Conservation (phyloP, 2,797 vertebrate species). For the Enteromius trimaculatus region DNA sequence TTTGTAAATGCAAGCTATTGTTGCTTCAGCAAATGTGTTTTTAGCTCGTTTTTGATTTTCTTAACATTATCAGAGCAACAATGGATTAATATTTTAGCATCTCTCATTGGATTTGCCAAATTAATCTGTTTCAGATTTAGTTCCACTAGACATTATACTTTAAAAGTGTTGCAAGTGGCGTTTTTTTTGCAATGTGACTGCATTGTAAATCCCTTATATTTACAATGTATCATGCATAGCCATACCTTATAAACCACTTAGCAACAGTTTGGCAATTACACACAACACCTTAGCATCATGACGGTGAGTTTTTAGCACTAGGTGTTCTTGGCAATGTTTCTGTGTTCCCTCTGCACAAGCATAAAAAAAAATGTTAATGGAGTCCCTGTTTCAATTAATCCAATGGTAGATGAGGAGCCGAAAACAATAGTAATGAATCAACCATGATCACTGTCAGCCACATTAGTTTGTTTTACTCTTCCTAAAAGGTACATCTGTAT, state of each 20-base stretch:
- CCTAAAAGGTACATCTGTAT: conserved; percentile 45
- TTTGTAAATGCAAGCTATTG: not conserved
- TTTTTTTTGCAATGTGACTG: not conserved
- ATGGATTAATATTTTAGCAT: not conserved
- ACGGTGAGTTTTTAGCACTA: not conserved
- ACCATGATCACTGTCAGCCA: not conserved
- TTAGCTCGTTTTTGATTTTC: not conserved
- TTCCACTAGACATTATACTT: not conserved
- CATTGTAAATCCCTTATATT: not conserved
- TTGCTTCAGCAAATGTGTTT: not conserved
- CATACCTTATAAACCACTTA: not conserved
- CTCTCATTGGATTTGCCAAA: not conserved
- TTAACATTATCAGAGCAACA: not conserved
- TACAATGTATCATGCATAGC: not conserved
- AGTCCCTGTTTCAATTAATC: conserved; percentile 2
- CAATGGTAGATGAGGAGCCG: not conserved
- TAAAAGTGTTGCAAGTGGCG: not conserved
- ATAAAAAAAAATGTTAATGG: not conserved
- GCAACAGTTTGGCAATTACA: not conserved
- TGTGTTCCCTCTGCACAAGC: not conserved
- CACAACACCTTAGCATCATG: not conserved
- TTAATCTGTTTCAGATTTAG: not conserved
- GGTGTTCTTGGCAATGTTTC: not conserved
- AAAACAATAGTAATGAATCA: conserved; percentile 36
- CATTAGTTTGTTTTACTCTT: conserved; percentile 30